Evolutionary conservation across 1,140 invertebrate species (phyloP).

Genomic region (Neodiprion fabricii): DNA sequence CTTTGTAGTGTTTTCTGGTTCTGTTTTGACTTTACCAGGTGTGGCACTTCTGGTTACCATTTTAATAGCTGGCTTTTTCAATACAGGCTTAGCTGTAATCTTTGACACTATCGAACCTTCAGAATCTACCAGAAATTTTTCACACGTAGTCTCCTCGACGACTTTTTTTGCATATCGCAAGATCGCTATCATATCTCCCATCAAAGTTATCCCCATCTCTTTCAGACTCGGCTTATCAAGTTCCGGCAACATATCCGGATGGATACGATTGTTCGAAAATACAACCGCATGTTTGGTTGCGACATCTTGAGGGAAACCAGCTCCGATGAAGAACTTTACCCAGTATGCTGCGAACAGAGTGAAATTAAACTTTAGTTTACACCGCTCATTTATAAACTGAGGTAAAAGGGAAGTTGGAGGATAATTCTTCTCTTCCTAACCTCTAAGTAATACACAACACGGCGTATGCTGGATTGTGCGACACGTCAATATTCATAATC

Average conservation of each 20-base stretch:
- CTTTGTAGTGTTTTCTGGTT: neutral
- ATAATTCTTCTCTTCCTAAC: no score
- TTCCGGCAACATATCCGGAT: slow-evolving; percentile 75
- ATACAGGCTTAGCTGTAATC: neutral
- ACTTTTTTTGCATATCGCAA: slow-evolving; percentile 76
- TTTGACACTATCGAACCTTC: slow-evolving; percentile 35
- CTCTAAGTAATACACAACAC: no score
- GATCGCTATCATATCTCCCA: slow-evolving; percentile 81
- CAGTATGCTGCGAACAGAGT: slow-evolving; percentile 61
- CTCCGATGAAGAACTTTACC: slow-evolving; percentile 75
- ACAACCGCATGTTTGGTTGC: slow-evolving; percentile 75
- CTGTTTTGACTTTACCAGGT: neutral
- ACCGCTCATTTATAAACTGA: no score
- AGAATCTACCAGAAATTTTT: slow-evolving; percentile 54
- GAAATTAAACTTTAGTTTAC: no score
- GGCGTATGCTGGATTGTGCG: no score
- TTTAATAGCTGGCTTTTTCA: neutral
- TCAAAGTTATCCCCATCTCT: slow-evolving; percentile 77
- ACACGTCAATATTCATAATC: no score
- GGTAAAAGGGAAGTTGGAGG: no score
- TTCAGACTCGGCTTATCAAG: slow-evolving; percentile 76
- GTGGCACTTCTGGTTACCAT: neutral
- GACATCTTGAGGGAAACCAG: slow-evolving; percentile 71
- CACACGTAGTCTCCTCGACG: slow-evolving; percentile 65
- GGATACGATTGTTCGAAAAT: slow-evolving; percentile 79